Conservation (phyloP, 2,888 invertebrate species). For the Tenthredo notha region DNA sequence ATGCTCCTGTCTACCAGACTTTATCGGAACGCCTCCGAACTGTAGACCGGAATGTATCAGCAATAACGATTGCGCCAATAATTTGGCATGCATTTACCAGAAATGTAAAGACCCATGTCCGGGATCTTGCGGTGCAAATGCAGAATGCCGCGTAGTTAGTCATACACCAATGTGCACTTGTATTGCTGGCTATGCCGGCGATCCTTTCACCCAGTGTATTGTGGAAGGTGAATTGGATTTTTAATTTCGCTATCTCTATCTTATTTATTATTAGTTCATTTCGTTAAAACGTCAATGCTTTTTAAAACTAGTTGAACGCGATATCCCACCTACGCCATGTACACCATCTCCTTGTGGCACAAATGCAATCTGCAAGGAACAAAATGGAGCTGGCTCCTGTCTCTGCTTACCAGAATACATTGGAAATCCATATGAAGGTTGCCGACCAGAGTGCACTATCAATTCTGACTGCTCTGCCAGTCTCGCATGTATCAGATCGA, state of each 20-base stretch:
- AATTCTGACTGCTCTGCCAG: constrained; percentile 78
- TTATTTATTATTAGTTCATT: neutral
- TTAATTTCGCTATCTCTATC: neutral
- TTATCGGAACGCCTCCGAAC: constrained; percentile 77
- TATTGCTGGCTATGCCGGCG: constrained; percentile 84
- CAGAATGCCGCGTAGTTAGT: constrained; percentile 87
- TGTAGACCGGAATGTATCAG: constrained; percentile 79
- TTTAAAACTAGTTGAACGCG: constrained; percentile 57
- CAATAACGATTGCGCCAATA: constrained; percentile 78
- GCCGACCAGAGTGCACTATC: constrained; percentile 78
- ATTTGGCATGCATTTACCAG: constrained; percentile 76
- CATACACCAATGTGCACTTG: constrained; percentile 88
- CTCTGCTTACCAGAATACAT: constrained; percentile 87
- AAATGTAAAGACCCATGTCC: constrained; percentile 79
- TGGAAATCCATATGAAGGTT: constrained; percentile 84
- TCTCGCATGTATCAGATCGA: constrained; percentile 79
- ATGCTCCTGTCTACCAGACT: constrained; percentile 76
- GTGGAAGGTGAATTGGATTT: constrained; percentile 69
- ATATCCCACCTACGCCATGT: constrained; percentile 81
- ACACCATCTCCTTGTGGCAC: constrained; percentile 87
- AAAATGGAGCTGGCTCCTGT: constrained; percentile 87
- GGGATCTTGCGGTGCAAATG: constrained; percentile 77
- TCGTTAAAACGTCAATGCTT: neutral
- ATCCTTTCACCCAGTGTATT: constrained; percentile 87
- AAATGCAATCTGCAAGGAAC: constrained; percentile 87